Conservation (phyloP, 2,797 vertebrate genomes). For the Clarias pachynema region DNA sequence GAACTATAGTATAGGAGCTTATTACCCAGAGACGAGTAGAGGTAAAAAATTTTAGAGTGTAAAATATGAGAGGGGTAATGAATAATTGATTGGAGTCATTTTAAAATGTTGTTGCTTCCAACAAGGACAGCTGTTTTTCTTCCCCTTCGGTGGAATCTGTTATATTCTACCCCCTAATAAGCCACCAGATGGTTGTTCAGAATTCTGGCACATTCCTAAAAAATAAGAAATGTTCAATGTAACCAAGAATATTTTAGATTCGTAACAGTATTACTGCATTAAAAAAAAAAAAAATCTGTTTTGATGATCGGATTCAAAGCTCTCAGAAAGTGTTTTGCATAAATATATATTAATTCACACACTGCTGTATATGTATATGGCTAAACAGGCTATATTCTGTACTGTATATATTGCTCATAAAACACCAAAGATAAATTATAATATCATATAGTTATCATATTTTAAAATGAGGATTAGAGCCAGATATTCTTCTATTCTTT, state of each 20-base stretch:
- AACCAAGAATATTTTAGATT: background rate
- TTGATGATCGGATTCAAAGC: background rate
- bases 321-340: too few relatives aligned
- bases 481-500: background rate
- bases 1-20: background rate
- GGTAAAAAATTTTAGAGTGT: background rate
- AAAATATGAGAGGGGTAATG: background rate
- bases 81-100: background rate
- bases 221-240: background rate
- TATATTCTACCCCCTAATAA: background rate
- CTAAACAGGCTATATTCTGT: background rate
- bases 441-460: background rate
- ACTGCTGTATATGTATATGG: background rate
- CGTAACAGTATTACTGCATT: background rate
- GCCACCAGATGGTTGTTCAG: background rate
- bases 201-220: background rate
- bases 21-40: background rate
- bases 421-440: background rate
- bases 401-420: background rate
- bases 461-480: background rate
- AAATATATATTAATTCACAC: too few relatives aligned
- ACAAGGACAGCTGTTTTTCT: background rate
- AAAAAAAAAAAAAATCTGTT: background rate
- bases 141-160: background rate
- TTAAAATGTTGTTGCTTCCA: background rate